phyloP scores from a whole-genome alignment of 2,113 vertebrate genomes.

The Mirza zaza region DNA sequence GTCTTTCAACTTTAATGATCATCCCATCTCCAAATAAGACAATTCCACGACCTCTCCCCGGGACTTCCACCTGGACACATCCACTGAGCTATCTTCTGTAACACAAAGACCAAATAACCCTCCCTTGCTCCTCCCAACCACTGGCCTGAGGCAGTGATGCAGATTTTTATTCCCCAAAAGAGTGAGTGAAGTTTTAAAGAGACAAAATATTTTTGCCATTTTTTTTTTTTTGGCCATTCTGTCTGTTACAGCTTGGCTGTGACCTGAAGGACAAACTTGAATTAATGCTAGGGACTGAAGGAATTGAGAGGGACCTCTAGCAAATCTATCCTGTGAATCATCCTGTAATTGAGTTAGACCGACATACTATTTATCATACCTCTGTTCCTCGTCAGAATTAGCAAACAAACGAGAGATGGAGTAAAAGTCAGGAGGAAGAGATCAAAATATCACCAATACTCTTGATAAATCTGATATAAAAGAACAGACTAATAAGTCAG shows the following conservation, averaged over 20 bases:
- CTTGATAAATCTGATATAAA: not conserved
- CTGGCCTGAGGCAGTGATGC: too few species aligned
- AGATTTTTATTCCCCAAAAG: too few species aligned
- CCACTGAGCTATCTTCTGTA: too few species aligned
- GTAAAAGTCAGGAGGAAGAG: not conserved
- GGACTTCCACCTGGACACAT: too few species aligned
- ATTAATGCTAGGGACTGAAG: not conserved
- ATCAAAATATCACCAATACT: not conserved
- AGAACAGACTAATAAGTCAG: not conserved
- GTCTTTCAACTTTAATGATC: too few species aligned
- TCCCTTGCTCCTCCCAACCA: too few species aligned
- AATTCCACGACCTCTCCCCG: too few species aligned
- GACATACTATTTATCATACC: not conserved
- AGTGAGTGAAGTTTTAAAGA: too few species aligned
- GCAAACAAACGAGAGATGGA: not conserved
- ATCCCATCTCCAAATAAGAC: too few species aligned
- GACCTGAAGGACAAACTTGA: not conserved
- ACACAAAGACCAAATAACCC: too few species aligned
- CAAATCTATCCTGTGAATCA: not conserved
- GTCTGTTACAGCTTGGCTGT: not conserved
- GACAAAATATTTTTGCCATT: too few species aligned
- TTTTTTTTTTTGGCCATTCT: too few species aligned
- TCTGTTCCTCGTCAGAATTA: not conserved
- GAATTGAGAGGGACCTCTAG: not conserved
- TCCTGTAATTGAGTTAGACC: not conserved